Conservation (phyloP, 2,113 vertebrate genomes). For the Callorhinus ursinus region DNA sequence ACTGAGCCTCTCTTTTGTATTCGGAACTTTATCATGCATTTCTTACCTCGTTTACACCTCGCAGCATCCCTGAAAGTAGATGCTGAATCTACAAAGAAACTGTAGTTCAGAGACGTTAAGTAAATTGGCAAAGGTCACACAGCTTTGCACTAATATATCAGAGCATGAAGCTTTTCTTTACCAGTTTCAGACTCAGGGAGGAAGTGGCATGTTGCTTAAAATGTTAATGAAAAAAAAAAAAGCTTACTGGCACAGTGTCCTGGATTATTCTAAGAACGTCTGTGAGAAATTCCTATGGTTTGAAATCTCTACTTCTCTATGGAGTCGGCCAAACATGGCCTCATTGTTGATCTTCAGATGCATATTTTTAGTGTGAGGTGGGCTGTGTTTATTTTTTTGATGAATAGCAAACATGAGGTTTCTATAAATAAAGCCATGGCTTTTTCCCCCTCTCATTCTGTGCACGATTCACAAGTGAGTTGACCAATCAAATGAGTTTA, state of each 20-base stretch:
- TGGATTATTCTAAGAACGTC: slow-evolving; percentile 56
- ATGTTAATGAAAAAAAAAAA: not conserved
- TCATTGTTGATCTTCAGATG: slow-evolving; percentile 76
- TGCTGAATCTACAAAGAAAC: not conserved
- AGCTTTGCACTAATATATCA: not conserved
- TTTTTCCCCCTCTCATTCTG: slow-evolving; percentile 66
- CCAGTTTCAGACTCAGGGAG: not conserved
- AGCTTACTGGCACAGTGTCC: slow-evolving; percentile 51
- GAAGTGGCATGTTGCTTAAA: slow-evolving; percentile 1
- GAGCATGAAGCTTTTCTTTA: not conserved
- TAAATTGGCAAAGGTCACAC: not conserved
- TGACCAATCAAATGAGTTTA: slow-evolving; percentile 66
- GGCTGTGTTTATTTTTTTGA: slow-evolving; percentile 79
- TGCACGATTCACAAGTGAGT: slow-evolving; percentile 76
- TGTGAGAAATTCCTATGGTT: slow-evolving; percentile 74
- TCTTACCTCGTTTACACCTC: fast-evolving
- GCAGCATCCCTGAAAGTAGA: not conserved
- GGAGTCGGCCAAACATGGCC: slow-evolving; percentile 78
- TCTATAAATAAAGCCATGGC: slow-evolving; percentile 86
- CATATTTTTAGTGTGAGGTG: slow-evolving; percentile 81
- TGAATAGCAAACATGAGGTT: slow-evolving; percentile 84
- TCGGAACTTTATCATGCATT: not conserved
- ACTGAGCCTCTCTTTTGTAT: fast-evolving
- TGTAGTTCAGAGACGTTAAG: not conserved
- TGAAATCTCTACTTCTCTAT: slow-evolving; percentile 69